Percentiles rank a stretch among this genome's conserved stretches.
Evolutionary conservation across 2,888 invertebrate genomes (phyloP).

Genomic region (Ecdyonurus torrentis): DNA sequence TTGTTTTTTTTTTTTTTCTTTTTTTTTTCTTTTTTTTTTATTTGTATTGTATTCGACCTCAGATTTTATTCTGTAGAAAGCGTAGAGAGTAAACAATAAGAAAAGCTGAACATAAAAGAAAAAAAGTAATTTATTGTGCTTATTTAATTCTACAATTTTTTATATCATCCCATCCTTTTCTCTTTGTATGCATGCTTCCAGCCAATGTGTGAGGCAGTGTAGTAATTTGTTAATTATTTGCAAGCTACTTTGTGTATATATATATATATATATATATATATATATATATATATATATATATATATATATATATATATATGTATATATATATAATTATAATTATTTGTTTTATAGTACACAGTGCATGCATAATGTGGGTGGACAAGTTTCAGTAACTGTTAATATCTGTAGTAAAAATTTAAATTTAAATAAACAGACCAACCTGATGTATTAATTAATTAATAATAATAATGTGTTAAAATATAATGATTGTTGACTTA

Average conservation of each 20-base stretch:
- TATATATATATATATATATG: too few species aligned
- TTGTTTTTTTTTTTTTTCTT: conserved; percentile 13
- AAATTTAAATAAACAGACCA: too few species aligned
- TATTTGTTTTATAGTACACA: conserved; percentile 4
- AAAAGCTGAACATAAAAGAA: conserved; percentile 12
- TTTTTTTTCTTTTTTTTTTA: conserved; percentile 12
- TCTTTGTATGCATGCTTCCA: conserved; percentile 17
- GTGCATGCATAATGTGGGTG: conserved; percentile 11
- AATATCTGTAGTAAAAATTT: conserved; percentile 11
- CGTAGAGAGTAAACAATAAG: conserved; percentile 15
- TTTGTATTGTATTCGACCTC: conserved; percentile 14
- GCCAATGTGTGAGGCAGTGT: conserved; percentile 13
- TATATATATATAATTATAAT: background rate
- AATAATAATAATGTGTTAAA: background rate
- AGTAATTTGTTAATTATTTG: conserved; percentile 14
- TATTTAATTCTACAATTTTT: conserved; percentile 10
- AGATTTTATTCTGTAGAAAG: conserved; percentile 15
- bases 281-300: too few species aligned
- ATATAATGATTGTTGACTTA: background rate
- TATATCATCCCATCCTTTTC: conserved; percentile 12
- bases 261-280: too few species aligned
- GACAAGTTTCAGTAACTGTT: conserved; percentile 17
- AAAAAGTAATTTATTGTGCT: conserved; percentile 13
- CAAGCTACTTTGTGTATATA: too few species aligned
- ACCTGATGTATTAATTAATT: too few species aligned